phyloP scores from a whole-genome alignment of 2,113 vertebrate species.

The Sylvietta virens region DNA sequence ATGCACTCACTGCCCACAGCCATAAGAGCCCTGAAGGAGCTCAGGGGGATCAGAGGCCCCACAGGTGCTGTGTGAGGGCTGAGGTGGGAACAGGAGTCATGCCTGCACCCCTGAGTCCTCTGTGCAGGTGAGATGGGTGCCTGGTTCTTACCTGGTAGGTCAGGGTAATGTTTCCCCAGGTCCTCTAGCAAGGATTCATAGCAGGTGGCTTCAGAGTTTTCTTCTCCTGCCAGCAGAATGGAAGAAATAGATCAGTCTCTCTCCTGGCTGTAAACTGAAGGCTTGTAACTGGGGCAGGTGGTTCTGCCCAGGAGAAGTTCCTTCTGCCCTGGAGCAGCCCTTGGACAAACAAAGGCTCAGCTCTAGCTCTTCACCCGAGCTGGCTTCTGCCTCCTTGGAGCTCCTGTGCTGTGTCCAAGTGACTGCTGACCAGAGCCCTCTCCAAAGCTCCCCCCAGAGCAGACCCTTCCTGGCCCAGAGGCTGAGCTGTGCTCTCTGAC shows the following conservation, averaged over 20 bases:
- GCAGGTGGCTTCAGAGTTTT: neutral
- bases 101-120: neutral
- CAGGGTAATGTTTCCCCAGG: neutral
- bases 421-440: neutral
- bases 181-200: conserved; percentile 57
- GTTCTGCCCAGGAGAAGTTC: neutral
- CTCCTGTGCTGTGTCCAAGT: neutral
- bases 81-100: neutral
- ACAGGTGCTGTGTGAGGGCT: rapidly evolving
- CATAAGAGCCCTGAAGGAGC: neutral
- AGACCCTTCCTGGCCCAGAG: neutral
- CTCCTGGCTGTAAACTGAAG: neutral
- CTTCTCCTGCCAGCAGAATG: neutral
- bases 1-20: neutral
- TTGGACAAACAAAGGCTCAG: neutral
- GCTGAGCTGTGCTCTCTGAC: neutral
- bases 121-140: neutral
- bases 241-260: neutral
- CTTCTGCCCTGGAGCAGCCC: neutral
- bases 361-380: neutral
- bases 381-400: neutral
- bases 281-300: neutral
- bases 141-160: conserved; percentile 29
- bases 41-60: neutral
- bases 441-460: neutral